Percentiles rank a stretch among this genome's conserved stretches.
These are phyloP conservation scores for Scomber scombrus DNA, from an alignment of 2,113 vertebrate species.

Conservation along the genomic window DNA sequence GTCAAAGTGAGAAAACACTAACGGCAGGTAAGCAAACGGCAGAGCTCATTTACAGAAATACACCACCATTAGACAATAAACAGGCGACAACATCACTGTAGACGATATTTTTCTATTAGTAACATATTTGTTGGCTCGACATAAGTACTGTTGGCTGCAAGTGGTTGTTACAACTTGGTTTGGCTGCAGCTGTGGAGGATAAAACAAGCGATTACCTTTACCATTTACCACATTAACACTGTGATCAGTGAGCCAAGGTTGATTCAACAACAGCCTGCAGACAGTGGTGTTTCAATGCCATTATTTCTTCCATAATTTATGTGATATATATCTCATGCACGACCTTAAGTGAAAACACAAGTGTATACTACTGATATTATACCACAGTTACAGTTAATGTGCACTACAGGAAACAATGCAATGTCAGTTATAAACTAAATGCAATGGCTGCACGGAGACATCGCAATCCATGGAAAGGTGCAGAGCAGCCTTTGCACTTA, in stretches of 20 bases:
- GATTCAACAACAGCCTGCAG: not conserved
- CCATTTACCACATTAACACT: no score
- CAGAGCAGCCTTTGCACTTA: slow-evolving; percentile 13
- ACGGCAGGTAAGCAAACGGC: slow-evolving; percentile 60
- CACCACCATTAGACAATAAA: not conserved
- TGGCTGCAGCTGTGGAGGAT: not conserved
- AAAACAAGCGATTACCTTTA: not conserved
- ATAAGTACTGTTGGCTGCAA: not conserved
- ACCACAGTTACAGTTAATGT: not conserved
- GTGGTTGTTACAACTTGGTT: not conserved
- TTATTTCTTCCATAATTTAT: not conserved
- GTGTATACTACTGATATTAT: not conserved
- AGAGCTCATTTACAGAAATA: not conserved
- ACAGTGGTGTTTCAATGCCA: not conserved
- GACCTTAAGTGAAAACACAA: not conserved
- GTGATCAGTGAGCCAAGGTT: not conserved
- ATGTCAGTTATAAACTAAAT: not conserved
- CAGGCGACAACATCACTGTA: no score
- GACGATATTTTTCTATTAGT: not conserved
- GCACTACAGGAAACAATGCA: not conserved
- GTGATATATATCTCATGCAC: not conserved
- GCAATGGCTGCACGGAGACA: not conserved
- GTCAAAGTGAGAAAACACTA: slow-evolving; percentile 19
- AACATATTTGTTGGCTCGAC: not conserved
- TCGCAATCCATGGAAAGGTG: not conserved